phyloP scores from a whole-genome alignment of 2,113 vertebrate genomes.

The Misgurnus anguillicaudatus region DNA sequence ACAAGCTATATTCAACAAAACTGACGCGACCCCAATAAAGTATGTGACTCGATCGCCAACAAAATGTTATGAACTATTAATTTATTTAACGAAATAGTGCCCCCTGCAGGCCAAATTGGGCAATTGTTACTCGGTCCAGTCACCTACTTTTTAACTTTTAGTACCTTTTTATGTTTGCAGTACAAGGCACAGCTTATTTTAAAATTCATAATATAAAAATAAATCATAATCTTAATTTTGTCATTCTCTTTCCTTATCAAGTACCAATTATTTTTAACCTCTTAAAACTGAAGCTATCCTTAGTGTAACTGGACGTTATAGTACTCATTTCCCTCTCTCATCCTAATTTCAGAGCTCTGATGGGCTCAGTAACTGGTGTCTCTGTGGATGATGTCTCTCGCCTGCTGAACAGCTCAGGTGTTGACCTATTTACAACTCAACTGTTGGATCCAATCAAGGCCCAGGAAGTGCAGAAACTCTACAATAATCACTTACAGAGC shows the following conservation, averaged over 20 bases:
- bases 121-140: background rate
- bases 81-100: slow-evolving; percentile 4
- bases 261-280: background rate
- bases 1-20: slow-evolving; percentile 61
- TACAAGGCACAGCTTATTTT: no score
- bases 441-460: slow-evolving; percentile 50
- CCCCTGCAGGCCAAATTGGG: background rate
- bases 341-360: slow-evolving; percentile 62
- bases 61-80: background rate
- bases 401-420: slow-evolving; percentile 60
- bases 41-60: slow-evolving; percentile 9
- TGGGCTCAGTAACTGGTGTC: slow-evolving; percentile 52
- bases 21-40: slow-evolving; percentile 55
- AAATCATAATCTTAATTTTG: background rate
- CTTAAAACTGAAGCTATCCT: background rate
- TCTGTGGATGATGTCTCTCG: background rate
- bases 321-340: background rate
- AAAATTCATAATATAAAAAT: no score
- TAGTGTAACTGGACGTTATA: background rate
- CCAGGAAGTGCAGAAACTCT: slow-evolving; percentile 54
- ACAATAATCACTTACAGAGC: slow-evolving; percentile 55
- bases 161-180: no score
- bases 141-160: background rate
- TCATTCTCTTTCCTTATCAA: background rate
- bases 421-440: slow-evolving; percentile 64